Evolutionary conservation across 2,113 vertebrate species (phyloP), one percentile per base, ranked within the genome.

Genomic region (Tragulus kanchil): DNA sequence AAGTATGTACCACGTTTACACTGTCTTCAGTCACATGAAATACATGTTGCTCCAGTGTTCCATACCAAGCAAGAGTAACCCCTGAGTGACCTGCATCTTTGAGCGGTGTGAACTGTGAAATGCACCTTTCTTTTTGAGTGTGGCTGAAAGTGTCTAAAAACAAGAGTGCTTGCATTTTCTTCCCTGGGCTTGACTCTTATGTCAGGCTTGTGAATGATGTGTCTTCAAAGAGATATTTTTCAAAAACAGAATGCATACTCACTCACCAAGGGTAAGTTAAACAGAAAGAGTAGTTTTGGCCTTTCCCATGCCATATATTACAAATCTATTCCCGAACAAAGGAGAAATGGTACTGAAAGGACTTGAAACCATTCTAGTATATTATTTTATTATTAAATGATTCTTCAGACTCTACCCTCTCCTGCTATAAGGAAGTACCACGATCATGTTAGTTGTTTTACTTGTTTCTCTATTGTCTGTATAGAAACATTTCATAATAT

Each of bases 101-200:
- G 81, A 95, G 69, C 83, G 88, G 45, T 75, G 89, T 78, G 78
- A 97, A 81, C 81, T 88, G 48, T 36, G 28, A 14, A 78, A 10
- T 25, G 31, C 31, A 62, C 87, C 87, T 94, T 48, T 4, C 73
- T 98, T 89, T 95, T 52, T 92, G 73, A 96, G 50, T 94, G 26
- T 62, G 95, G 93, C 95, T 94, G 67, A 98, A 98, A 97, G 69
- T 59, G 31, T 94, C 93, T 97, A 59, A 97, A 97, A 97, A 92
- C 36, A 94, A 85, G 50, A 96, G 25, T 50, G 86, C 62, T 96
- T 96, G 71, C 42, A 65, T 84, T 96, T 98, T 96, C 69, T 75
- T 89, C 4, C 7, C 36, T 85, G 50, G 48, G 28, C 61, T 83
- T 48, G 31, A 91, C 17, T 89, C 48, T 95, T 95, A 28, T 95